phyloP scores from a whole-genome alignment of 1,140 invertebrate genomes.

The Ceratosolen solmsi region DNA sequence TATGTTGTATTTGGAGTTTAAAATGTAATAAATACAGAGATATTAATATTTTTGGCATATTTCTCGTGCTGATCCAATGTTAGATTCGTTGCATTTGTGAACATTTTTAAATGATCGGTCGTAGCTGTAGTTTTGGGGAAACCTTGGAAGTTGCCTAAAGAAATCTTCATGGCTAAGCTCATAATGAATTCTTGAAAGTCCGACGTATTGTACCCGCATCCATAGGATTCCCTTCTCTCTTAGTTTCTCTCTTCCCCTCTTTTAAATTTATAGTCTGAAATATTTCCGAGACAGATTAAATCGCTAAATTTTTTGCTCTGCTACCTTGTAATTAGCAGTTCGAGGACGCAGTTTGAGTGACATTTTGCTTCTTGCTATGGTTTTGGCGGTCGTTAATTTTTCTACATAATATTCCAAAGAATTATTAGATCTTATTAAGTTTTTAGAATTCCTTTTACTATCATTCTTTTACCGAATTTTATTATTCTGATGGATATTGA shows the following conservation, averaged over 20 bases:
- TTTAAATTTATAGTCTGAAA: constrained; percentile 47
- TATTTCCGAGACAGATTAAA: constrained; percentile 50
- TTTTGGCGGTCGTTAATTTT: constrained; percentile 40
- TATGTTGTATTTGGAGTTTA: not conserved
- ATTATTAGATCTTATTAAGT: constrained; percentile 42
- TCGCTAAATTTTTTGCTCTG: constrained; percentile 46
- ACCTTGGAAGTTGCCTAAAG: constrained; percentile 34
- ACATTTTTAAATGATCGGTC: constrained; percentile 19
- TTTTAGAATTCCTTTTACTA: not conserved
- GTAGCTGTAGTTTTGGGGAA: constrained; percentile 38
- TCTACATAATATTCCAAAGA: constrained; percentile 26
- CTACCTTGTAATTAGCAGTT: constrained; percentile 46
- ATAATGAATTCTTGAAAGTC: constrained; percentile 46
- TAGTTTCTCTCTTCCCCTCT: not conserved
- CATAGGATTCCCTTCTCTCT: constrained; percentile 20
- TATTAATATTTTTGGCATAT: constrained; percentile 12
- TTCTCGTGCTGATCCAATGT: not conserved
- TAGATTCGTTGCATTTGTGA: constrained; percentile 12
- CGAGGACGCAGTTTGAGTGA: constrained; percentile 38
- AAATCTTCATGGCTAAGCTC: constrained; percentile 36
- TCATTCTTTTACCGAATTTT: not conserved
- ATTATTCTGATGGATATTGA: not conserved
- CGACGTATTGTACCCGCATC: constrained; percentile 31
- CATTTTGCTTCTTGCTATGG: constrained; percentile 41
- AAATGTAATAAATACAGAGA: not conserved